Evolutionary conservation across 2,888 invertebrate genomes (phyloP).

Genomic region (Drosophila glabriapex): DNA sequence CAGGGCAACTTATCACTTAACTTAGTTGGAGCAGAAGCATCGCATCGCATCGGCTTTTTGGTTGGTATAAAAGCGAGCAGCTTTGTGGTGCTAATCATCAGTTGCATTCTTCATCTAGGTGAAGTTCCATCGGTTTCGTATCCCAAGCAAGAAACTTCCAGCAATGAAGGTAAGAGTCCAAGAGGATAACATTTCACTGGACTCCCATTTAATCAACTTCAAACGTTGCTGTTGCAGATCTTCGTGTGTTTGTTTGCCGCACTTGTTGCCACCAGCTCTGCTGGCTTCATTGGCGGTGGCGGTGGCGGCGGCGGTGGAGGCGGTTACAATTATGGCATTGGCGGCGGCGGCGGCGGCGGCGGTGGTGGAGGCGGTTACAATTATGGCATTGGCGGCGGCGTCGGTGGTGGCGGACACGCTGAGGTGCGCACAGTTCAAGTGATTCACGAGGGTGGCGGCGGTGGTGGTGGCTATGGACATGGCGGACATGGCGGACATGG

Average conservation of each 20-base stretch:
- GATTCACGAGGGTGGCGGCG: conserved; percentile 58
- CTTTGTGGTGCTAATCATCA: conserved; percentile 58
- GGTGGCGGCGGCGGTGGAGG: conserved; percentile 37
- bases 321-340: conserved; percentile 25
- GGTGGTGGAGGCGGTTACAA: conserved; percentile 31
- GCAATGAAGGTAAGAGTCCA: conserved; percentile 67
- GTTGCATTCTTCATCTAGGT: conserved; percentile 69
- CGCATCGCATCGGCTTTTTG: neutral
- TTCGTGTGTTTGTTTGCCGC: conserved; percentile 73
- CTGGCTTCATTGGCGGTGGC: conserved; percentile 65
- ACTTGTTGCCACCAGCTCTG: conserved; percentile 67
- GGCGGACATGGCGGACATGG: conserved; percentile 46
- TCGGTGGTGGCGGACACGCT: conserved; percentile 42
- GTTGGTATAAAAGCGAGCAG: conserved; percentile 64
- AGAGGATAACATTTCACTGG: neutral
- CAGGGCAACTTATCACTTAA: neutral
- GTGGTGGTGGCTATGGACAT: conserved; percentile 26
- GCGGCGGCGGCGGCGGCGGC: conserved; percentile 38
- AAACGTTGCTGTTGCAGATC: conserved; percentile 43
- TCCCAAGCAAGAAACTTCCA: conserved; percentile 77
- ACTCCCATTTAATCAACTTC: neutral
- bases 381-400: conserved; percentile 32
- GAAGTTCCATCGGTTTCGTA: conserved; percentile 70
- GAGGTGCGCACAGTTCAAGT: conserved; percentile 66
- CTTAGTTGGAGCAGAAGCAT: conserved; percentile 25